Conservation (phyloP, 1,140 invertebrate species). For the Apis florea region DNA sequence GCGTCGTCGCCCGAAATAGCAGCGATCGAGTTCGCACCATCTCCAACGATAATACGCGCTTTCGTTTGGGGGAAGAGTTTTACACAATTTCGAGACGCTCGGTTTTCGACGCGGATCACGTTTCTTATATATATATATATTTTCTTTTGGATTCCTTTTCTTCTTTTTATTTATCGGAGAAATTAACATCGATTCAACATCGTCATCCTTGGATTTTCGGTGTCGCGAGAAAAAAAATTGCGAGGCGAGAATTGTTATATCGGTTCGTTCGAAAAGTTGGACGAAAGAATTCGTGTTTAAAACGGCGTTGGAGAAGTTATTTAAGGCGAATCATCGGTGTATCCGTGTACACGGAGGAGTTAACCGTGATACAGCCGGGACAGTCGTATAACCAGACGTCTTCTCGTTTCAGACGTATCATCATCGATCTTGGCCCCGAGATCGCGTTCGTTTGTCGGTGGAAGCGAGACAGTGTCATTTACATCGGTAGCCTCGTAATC, state of each 20-base stretch:
- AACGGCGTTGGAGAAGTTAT: slow-evolving; percentile 34
- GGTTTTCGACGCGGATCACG: too few relatives aligned
- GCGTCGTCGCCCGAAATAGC: slow-evolving; percentile 54
- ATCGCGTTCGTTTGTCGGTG: slow-evolving; percentile 9
- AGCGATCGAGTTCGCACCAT: slow-evolving; percentile 12
- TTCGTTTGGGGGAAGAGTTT: too few relatives aligned
- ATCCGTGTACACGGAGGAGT: slow-evolving; percentile 35
- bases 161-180: too few relatives aligned
- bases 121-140: too few relatives aligned
- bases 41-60: not conserved
- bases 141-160: too few relatives aligned
- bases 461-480: slow-evolving; percentile 57
- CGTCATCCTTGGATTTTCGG: too few relatives aligned
- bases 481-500: slow-evolving; percentile 59
- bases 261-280: not conserved
- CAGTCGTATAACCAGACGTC: slow-evolving; percentile 34
- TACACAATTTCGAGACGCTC: too few relatives aligned
- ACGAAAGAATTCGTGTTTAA: not conserved
- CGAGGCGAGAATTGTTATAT: too few relatives aligned
- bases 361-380: slow-evolving; percentile 51
- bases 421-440: slow-evolving; percentile 48
- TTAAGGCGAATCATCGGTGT: slow-evolving; percentile 13
- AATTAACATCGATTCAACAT: too few relatives aligned
- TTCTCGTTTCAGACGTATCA: slow-evolving; percentile 39
- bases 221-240: too few relatives aligned